These are phyloP conservation scores for Maniola hyperantus DNA, from an alignment of 2,888 invertebrate genomes.

Conservation along the genomic window DNA sequence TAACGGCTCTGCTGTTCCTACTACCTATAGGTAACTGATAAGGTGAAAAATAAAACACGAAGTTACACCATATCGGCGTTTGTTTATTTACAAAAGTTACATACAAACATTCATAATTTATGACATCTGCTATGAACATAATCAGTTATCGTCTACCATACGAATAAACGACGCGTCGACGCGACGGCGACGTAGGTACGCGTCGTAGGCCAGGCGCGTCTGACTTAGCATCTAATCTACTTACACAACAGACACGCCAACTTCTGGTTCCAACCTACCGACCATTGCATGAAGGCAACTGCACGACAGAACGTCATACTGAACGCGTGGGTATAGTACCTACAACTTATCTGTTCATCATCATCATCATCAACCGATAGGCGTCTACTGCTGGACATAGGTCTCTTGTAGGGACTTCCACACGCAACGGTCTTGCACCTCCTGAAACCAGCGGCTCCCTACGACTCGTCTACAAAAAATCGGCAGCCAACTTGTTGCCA, in stretches of 20 bases:
- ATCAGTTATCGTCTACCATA: conserved; percentile 45
- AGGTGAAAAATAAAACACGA: conserved; percentile 47
- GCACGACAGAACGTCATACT: neutral
- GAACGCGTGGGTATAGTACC: neutral
- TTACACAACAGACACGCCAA: conserved; percentile 9
- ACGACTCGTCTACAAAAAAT: too few relatives aligned
- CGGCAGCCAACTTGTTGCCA: too few relatives aligned
- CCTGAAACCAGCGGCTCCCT: too few relatives aligned
- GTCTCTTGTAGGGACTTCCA: too few relatives aligned
- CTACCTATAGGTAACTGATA: too few relatives aligned
- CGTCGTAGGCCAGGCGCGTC: too few relatives aligned
- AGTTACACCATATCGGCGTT: conserved; percentile 54
- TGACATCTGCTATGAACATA: conserved; percentile 58
- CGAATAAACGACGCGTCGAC: conserved; percentile 16
- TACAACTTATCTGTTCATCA: too few relatives aligned
- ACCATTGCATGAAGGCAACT: neutral
- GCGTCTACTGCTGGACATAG: too few relatives aligned
- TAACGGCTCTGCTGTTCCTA: too few relatives aligned
- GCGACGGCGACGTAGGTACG: neutral
- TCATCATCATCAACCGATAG: too few relatives aligned
- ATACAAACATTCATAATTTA: conserved; percentile 80
- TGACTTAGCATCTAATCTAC: conserved; percentile 2
- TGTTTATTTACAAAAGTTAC: conserved; percentile 77
- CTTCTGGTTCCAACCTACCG: neutral
- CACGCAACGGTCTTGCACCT: too few relatives aligned